These are phyloP conservation scores for Cottoperca gobio DNA, from an alignment of 2,797 vertebrate species.

Conservation along the genomic window DNA sequence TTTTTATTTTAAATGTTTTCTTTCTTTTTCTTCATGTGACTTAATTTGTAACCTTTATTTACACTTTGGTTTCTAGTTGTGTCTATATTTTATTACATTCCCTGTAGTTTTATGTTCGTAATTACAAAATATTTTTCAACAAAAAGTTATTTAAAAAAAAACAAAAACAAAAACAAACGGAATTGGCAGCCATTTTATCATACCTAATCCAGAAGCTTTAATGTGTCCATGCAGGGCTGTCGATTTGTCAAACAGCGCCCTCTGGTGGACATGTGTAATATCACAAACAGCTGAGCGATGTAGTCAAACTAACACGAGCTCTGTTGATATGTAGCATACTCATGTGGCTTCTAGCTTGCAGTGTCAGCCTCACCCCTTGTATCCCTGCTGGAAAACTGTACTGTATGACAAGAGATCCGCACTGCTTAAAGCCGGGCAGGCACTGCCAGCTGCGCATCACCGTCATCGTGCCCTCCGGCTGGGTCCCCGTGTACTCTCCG, in stretches of 20 bases:
- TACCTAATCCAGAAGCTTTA: not conserved
- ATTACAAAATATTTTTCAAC: too few species aligned
- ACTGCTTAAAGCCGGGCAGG: conserved; percentile 86
- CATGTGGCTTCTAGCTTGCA: not conserved
- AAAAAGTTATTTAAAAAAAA: too few species aligned
- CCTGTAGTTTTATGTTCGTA: too few species aligned
- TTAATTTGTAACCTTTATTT: too few species aligned
- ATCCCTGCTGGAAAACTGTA: conserved; percentile 86
- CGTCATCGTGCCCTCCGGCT: conserved; percentile 87
- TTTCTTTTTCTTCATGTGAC: too few species aligned
- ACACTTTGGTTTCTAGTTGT: too few species aligned
- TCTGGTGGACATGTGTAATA: conserved; percentile 24
- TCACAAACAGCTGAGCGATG: too few species aligned
- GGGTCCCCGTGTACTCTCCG: conserved; percentile 85
- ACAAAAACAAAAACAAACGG: too few species aligned
- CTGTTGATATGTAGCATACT: not conserved
- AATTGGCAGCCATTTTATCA: conserved; percentile 17
- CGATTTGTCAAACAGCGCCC: not conserved
- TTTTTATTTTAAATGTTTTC: too few species aligned
- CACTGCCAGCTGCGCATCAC: conserved; percentile 77
- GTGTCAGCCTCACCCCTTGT: conserved; percentile 85
- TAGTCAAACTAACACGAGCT: not conserved
- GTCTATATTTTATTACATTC: too few species aligned
- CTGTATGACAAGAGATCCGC: conserved; percentile 84
- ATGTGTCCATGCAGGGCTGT: too few species aligned